A percentile compares a stretch with the other conserved stretches of the same genome.
Evolutionary conservation across 1,140 invertebrate species (phyloP).

Genomic region (Ostrea edulis): DNA sequence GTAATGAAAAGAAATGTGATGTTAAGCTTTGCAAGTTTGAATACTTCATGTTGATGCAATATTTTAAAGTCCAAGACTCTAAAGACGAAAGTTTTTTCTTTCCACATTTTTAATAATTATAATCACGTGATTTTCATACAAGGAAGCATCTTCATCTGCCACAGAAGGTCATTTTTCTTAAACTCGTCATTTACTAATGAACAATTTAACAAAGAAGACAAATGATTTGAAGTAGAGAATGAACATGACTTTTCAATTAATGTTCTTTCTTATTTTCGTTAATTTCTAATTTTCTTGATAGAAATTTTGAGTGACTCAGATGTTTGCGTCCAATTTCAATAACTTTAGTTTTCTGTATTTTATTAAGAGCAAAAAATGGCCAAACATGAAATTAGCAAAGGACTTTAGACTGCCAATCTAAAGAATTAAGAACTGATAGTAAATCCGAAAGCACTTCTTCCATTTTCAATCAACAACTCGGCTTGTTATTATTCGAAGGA

Average conservation of each 20-base stretch:
- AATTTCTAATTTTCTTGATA: slow-evolving; percentile 28
- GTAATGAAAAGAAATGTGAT: not conserved
- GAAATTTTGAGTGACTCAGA: slow-evolving; percentile 19
- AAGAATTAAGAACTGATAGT: slow-evolving; percentile 15
- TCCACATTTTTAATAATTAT: not conserved
- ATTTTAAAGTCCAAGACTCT: no score
- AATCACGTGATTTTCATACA: no score
- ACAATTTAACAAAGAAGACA: not conserved
- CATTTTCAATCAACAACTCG: slow-evolving; percentile 13
- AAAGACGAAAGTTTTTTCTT: not conserved
- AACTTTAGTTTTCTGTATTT: not conserved
- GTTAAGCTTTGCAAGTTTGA: no score
- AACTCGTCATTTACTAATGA: not conserved
- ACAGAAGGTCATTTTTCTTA: not conserved
- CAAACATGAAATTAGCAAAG: not conserved
- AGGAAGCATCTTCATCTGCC: not conserved
- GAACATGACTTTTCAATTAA: slow-evolving; percentile 22
- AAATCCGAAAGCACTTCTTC: not conserved
- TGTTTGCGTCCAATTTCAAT: slow-evolving; percentile 8
- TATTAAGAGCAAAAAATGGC: not conserved
- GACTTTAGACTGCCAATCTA: not conserved
- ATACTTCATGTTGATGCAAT: no score
- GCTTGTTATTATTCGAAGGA: slow-evolving; percentile 15
- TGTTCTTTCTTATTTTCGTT: not conserved
- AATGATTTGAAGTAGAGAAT: slow-evolving; percentile 10